phyloP scores from a whole-genome alignment of 2,113 vertebrate species.

The Willisornis vidua region DNA sequence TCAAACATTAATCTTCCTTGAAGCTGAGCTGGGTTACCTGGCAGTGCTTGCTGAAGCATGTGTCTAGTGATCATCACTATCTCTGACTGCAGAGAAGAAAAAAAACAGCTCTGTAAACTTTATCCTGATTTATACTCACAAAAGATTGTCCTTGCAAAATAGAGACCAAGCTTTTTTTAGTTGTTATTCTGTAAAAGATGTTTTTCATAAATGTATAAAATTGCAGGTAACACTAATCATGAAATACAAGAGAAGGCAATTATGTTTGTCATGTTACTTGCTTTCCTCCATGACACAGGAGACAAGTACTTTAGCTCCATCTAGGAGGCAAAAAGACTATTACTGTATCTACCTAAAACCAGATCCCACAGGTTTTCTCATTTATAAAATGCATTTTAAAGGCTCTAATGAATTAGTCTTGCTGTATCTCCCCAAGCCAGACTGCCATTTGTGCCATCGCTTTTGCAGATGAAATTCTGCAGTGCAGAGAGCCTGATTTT shows the following conservation, averaged over 20 bases:
- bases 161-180: not conserved
- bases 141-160: not conserved
- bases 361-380: not conserved
- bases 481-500: not conserved
- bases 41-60: not conserved
- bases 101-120: not conserved
- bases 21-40: not conserved
- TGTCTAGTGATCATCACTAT: not conserved
- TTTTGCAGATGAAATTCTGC: not conserved
- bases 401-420: not conserved
- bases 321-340: constrained; percentile 54
- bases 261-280: not conserved
- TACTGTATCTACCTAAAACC: not conserved
- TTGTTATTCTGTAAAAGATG: not conserved
- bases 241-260: not conserved
- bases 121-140: not conserved
- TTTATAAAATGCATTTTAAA: not conserved
- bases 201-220: not conserved
- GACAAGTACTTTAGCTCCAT: constrained; percentile 61
- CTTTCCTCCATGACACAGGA: not conserved
- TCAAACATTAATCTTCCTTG: not conserved
- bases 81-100: not conserved
- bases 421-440: not conserved
- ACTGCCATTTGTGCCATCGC: not conserved
- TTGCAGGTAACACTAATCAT: not conserved